Evolutionary conservation across 2,888 invertebrate species (phyloP).

Genomic region (Rhamphomyia laevipes): DNA sequence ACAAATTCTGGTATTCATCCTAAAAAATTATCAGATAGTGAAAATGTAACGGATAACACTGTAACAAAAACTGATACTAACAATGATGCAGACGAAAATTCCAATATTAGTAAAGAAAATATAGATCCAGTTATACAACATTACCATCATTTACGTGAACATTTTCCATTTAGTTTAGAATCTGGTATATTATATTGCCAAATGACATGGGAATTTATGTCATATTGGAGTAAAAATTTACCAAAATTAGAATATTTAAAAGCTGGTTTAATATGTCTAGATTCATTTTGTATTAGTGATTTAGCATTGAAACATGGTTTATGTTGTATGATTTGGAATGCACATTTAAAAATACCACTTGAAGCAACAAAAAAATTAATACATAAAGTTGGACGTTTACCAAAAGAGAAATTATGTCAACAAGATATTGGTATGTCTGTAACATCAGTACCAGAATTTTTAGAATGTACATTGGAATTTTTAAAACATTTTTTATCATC

Average conservation of each 20-base stretch:
- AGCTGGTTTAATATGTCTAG: slow-evolving; percentile 58
- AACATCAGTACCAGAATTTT: slow-evolving; percentile 45
- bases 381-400: slow-evolving; percentile 71
- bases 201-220: slow-evolving; percentile 84
- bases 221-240: slow-evolving; percentile 73
- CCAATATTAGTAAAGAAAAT: background rate
- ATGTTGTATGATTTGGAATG: slow-evolving; percentile 77
- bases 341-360: slow-evolving; percentile 70
- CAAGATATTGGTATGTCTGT: slow-evolving; percentile 65
- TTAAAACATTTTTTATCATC: slow-evolving; percentile 27
- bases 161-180: slow-evolving; percentile 79
- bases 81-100: slow-evolving; percentile 11
- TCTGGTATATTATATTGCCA: slow-evolving; percentile 69
- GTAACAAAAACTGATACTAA: too few relatives aligned
- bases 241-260: slow-evolving; percentile 52
- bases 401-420: slow-evolving; percentile 70
- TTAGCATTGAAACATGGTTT: slow-evolving; percentile 56
- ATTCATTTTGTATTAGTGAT: slow-evolving; percentile 28
- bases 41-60: slow-evolving; percentile 6
- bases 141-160: slow-evolving; percentile 51
- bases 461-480: slow-evolving; percentile 44
- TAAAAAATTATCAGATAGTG: slow-evolving; percentile 40
- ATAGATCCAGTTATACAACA: slow-evolving; percentile 45
- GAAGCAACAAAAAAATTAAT: slow-evolving; percentile 63
- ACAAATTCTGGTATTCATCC: slow-evolving; percentile 61